Conservation (phyloP, 1,140 invertebrate genomes). For the Metaphire vulgaris region DNA sequence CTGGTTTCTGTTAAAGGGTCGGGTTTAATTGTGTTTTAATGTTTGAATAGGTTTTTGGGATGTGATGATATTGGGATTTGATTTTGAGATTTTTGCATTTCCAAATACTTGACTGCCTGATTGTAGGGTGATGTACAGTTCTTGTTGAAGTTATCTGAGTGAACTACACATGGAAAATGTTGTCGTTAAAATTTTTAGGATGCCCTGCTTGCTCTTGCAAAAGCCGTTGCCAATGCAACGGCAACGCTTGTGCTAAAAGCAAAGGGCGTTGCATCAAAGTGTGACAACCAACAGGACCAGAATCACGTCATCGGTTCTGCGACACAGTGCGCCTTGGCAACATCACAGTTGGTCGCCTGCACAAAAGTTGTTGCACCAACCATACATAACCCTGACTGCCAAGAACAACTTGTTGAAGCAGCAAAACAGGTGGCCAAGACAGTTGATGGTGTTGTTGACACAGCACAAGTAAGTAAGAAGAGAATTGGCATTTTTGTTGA, state of each 20-base stretch:
- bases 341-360: constrained; percentile 93
- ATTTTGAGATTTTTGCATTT: too few relatives aligned
- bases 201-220: constrained; percentile 47
- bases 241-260: constrained; percentile 52
- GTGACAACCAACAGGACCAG: constrained; percentile 45
- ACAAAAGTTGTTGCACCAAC: constrained; percentile 72
- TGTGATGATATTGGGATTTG: too few relatives aligned
- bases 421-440: constrained; percentile 85
- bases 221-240: constrained; percentile 52
- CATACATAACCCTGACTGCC: constrained; percentile 82
- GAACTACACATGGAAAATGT: too few relatives aligned
- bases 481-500: too few relatives aligned
- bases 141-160: too few relatives aligned
- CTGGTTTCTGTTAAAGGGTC: too few relatives aligned
- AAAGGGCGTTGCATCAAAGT: constrained; percentile 65
- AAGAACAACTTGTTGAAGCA: constrained; percentile 85
- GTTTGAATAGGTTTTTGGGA: too few relatives aligned
- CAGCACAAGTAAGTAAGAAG: constrained; percentile 61
- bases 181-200: too few relatives aligned
- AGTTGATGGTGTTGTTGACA: constrained; percentile 79
- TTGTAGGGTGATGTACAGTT: too few relatives aligned
- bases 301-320: constrained; percentile 89
- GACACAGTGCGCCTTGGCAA: constrained; percentile 91
- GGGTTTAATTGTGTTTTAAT: too few relatives aligned
- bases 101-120: too few relatives aligned